These are phyloP conservation scores for Willisornis vidua DNA, from an alignment of 2,113 vertebrate genomes.

Conservation along the genomic window DNA sequence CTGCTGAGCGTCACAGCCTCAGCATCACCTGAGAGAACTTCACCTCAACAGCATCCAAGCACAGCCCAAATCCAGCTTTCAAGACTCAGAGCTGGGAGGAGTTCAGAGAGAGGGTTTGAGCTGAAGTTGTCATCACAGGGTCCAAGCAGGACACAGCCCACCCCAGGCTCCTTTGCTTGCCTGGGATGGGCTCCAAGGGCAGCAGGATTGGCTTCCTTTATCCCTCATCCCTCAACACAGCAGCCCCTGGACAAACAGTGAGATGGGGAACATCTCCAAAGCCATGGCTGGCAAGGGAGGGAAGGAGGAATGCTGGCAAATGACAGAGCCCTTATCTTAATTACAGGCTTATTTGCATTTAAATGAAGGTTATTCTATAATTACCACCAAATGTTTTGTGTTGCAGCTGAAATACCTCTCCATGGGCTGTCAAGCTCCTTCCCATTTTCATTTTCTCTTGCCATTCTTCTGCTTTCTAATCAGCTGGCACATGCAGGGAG, in stretches of 20 bases:
- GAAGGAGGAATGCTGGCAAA: conserved; percentile 69
- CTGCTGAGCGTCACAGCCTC: rapidly evolving
- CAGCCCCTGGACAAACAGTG: conserved; percentile 49
- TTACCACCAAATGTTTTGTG: conserved; percentile 81
- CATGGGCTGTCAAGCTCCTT: conserved; percentile 79
- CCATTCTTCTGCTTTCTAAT: conserved; percentile 77
- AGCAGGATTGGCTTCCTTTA: conserved; percentile 3
- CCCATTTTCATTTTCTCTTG: conserved; percentile 76
- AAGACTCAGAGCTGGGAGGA: neutral
- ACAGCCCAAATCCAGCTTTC: neutral
- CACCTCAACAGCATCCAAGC: neutral
- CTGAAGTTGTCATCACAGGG: neutral
- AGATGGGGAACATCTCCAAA: conserved; percentile 70
- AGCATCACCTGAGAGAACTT: rapidly evolving
- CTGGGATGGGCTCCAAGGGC: conserved; percentile 49
- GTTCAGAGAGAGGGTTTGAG: neutral
- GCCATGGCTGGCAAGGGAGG: conserved; percentile 49
- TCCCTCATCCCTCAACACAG: neutral
- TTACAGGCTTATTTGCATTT: conserved; percentile 86
- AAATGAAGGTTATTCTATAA: conserved; percentile 86
- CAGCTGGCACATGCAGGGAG: conserved; percentile 49
- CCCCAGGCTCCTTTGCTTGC: neutral
- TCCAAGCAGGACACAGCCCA: neutral
- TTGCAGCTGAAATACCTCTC: conserved; percentile 82
- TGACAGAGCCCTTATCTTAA: conserved; percentile 84